Conservation (phyloP, 2,797 vertebrate genomes). For the Tangara arthus region DNA sequence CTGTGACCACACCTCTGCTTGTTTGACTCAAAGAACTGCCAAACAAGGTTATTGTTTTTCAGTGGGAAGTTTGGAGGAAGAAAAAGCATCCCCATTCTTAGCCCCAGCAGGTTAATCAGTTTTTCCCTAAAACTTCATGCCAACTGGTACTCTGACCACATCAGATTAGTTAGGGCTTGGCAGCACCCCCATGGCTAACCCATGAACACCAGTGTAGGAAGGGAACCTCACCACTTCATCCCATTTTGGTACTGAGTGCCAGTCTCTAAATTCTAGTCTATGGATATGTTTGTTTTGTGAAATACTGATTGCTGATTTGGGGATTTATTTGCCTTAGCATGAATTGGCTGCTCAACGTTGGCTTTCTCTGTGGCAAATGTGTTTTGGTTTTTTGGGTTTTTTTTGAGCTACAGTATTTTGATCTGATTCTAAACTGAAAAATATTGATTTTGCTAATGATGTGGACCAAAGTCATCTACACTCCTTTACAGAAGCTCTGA, state of each 20-base stretch:
- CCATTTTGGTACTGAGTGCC: background rate
- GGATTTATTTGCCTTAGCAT: background rate
- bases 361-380: background rate
- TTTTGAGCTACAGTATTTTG: background rate
- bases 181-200: background rate
- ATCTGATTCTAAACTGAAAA: background rate
- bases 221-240: background rate
- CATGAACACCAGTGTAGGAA: background rate
- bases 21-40: background rate
- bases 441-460: background rate
- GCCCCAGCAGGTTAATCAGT: background rate
- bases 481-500: background rate
- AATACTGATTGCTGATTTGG: background rate
- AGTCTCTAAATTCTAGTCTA: background rate
- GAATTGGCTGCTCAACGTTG: background rate
- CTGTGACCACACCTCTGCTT: background rate
- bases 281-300: background rate
- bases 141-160: background rate
- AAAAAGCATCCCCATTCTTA: background rate
- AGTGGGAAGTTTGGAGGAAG: background rate
- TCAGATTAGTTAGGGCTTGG: background rate
- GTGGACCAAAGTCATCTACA: background rate
- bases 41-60: background rate
- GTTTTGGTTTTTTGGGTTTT: background rate
- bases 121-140: background rate